Evolutionary conservation across 1,140 invertebrate genomes (phyloP).

Genomic region (Sitobion miscanthi): DNA sequence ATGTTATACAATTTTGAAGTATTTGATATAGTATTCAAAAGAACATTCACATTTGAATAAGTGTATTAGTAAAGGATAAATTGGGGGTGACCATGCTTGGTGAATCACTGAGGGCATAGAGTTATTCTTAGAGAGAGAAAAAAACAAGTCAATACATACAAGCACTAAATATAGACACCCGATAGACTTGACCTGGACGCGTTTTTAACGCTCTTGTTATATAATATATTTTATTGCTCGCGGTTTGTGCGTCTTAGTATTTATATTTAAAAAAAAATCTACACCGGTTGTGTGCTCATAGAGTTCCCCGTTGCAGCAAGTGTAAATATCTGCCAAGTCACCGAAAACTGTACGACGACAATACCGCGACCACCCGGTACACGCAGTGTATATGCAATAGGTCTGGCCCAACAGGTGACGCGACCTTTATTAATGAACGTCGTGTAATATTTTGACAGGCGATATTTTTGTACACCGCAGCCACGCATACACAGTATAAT

Average conservation of each 20-base stretch:
- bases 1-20: too few species aligned
- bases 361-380: conserved; percentile 46
- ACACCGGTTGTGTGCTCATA: background rate
- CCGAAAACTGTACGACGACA: conserved; percentile 12
- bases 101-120: background rate
- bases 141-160: background rate
- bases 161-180: background rate
- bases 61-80: background rate
- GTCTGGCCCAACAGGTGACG: conserved; percentile 53
- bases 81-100: background rate
- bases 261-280: background rate
- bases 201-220: background rate
- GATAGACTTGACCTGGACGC: background rate
- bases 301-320: background rate
- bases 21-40: too few species aligned
- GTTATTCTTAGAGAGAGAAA: background rate
- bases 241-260: background rate
- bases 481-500: background rate
- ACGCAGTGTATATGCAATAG: background rate
- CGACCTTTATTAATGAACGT: conserved; percentile 55
- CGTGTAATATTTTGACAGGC: conserved; percentile 56
- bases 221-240: background rate
- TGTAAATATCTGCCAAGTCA: conserved; percentile 24
- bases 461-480: conserved; percentile 45
- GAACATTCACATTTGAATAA: too few species aligned